These are phyloP conservation scores for Dasypogon diadema DNA, from an alignment of 2,888 invertebrate genomes.

Conservation along the genomic window DNA sequence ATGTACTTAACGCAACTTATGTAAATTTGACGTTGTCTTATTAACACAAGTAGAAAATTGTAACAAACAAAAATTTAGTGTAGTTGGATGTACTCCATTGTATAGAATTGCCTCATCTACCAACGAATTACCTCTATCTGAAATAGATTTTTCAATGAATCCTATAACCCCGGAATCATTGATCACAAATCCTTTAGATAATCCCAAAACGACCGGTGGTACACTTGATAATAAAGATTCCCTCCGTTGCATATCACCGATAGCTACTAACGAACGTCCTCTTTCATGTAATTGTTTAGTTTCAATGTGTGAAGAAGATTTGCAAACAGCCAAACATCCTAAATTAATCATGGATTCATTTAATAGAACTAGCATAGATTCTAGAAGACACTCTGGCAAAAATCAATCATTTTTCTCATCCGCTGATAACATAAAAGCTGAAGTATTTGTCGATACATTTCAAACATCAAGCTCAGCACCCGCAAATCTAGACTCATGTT, in stretches of 20 bases:
- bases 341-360: not conserved
- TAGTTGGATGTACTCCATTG: conserved; percentile 63
- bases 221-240: conserved; percentile 53
- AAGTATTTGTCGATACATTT: conserved; percentile 40
- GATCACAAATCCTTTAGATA: conserved; percentile 39
- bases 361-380: not conserved
- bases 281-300: conserved; percentile 64
- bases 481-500: conserved; percentile 21
- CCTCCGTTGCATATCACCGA: conserved; percentile 66
- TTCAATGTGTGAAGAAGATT: conserved; percentile 32
- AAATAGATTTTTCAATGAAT: conserved; percentile 70
- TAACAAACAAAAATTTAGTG: conserved; percentile 56
- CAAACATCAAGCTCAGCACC: conserved; percentile 53
- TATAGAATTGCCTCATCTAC: conserved; percentile 73
- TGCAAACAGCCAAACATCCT: not conserved
- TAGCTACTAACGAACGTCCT: conserved; percentile 68
- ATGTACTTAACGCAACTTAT: too few relatives aligned
- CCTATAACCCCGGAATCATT: conserved; percentile 64
- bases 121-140: conserved; percentile 77
- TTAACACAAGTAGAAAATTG: not conserved
- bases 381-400: not conserved
- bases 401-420: conserved; percentile 25
- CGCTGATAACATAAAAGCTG: conserved; percentile 27
- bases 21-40: not conserved
- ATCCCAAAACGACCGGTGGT: not conserved